Evolutionary conservation across 2,113 vertebrate species (phyloP), one percentile per base, ranked within the genome.

Genomic region (Colistium nudipinnis): DNA sequence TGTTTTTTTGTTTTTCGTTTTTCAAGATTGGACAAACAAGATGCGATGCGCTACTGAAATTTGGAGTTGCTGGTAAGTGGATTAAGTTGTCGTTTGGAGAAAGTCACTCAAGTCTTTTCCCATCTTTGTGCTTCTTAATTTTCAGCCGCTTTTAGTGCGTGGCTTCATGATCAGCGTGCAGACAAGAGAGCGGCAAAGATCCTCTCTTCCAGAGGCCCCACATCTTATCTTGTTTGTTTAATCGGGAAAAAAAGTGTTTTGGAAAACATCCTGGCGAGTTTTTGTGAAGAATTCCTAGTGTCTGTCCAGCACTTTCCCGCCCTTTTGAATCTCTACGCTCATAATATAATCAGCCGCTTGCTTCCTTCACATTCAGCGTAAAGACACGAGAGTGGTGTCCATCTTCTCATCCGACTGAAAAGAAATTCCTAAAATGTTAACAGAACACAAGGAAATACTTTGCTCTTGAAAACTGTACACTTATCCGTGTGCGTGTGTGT

Each of bases 401-500:
- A 14, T 31, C 41, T 7, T 22, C 12, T 44, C 39, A 30, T 30
- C 13, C 22, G 41, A 61, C 11, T 43, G 14, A 28, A 20, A n/a
- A n/a, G 27, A 45, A 22, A 14, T 33, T 7, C 16, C 38, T 22
- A 62, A 69, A 62, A 67, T 31, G 16, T 2, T 2, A 53, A 59
- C 11, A 49, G 17, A 45, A 70, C n/a, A 49, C 12, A 51, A 33
- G 41, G 14, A 62, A 75, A 61, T 22, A 51, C 12, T 69, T 19
- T 54, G 12, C 19, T 31, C 51, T 19, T 43, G 22, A 59, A 67
- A 56, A 30, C 13, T 54, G 51, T 62, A 14, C 27, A 8, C 3
- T 33, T 53, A 36, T n/a, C 14, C 28, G 12, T 4, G 52, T 36
- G 52, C 4, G 20, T 20, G 31, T 30, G 47, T 17, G 47, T 47